Evolutionary conservation across 2,113 vertebrate genomes (phyloP).

Genomic region (Panthera uncia): DNA sequence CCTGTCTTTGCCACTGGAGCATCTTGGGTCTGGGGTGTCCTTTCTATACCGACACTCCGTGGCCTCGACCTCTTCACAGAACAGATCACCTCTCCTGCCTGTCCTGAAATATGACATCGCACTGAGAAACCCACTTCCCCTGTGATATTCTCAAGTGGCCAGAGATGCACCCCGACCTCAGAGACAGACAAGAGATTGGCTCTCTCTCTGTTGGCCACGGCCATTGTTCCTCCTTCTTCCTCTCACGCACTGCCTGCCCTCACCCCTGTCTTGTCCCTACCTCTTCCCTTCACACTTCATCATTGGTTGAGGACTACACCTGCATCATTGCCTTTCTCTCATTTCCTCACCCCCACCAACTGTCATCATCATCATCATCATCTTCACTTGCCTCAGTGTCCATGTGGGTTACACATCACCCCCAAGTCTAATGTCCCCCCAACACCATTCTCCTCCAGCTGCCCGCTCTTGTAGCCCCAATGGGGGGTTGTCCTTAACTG

Average conservation of each 20-base stretch:
- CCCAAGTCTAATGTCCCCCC: background rate
- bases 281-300: background rate
- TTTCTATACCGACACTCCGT: background rate
- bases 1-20: background rate
- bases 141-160: background rate
- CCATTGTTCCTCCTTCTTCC: background rate
- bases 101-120: background rate
- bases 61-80: background rate
- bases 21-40: background rate
- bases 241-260: background rate
- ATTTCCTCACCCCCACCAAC: fast-evolving
- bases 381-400: background rate
- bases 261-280: no score
- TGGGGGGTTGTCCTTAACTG: background rate
- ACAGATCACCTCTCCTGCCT: background rate
- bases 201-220: background rate
- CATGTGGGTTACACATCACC: background rate
- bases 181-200: no score
- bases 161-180: background rate
- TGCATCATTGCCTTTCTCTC: background rate
- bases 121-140: background rate
- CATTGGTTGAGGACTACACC: background rate
- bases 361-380: background rate
- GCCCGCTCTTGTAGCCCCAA: no score
- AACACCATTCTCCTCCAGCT: background rate